A percentile compares a stretch with the other conserved stretches of the same genome.
phyloP scores from a whole-genome alignment of 2,113 vertebrate genomes.

The Rhynchomys soricoides region DNA sequence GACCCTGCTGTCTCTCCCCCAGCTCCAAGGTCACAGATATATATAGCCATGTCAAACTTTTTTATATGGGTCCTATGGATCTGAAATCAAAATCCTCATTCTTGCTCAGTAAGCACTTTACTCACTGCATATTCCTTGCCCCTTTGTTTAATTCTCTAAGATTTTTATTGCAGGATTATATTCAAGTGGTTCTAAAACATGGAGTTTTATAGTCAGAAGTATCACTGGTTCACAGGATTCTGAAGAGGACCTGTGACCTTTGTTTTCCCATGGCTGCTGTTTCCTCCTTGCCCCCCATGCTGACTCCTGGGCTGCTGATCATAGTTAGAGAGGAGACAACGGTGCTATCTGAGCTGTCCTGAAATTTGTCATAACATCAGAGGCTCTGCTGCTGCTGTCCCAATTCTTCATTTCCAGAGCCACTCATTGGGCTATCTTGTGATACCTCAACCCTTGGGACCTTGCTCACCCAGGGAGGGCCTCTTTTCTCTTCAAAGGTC shows the following conservation, averaged over 20 bases:
- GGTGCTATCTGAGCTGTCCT: neutral
- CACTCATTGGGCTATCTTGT: neutral
- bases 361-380: neutral
- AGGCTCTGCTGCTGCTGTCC: neutral
- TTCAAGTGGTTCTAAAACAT: neutral
- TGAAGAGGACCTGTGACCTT: neutral
- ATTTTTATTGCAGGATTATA: neutral
- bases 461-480: neutral
- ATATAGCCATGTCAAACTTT: neutral
- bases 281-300: neutral
- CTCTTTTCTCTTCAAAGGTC: too few relatives aligned
- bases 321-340: neutral
- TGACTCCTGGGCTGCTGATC: too few relatives aligned
- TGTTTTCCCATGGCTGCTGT: neutral
- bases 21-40: neutral
- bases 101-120: neutral
- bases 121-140: neutral
- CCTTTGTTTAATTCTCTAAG: neutral
- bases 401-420: neutral
- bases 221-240: neutral
- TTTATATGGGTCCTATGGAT: neutral
- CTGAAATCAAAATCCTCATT: neutral
- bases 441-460: neutral
- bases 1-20: neutral
- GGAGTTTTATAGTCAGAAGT: neutral